Evolutionary conservation across 2,113 vertebrate genomes (phyloP).

Genomic region (Hippocampus mohnikei): DNA sequence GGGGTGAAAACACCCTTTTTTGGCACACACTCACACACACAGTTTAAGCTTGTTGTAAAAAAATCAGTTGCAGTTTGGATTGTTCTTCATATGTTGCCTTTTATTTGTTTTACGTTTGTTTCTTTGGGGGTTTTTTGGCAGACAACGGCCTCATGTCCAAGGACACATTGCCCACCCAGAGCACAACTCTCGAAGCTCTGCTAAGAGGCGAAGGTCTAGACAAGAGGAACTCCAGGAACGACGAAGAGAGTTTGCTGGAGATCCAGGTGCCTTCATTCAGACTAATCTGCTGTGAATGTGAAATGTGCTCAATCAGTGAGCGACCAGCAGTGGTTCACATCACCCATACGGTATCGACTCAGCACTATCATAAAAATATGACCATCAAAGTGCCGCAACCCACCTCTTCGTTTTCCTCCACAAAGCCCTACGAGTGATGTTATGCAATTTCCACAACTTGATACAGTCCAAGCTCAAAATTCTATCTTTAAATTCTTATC

Average conservation of each 20-base stretch:
- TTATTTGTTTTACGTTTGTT: constrained; percentile 16
- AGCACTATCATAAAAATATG: no score
- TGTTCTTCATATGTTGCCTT: background rate
- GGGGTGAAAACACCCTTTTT: background rate
- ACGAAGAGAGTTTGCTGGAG: constrained; percentile 90
- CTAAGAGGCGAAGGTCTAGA: constrained; percentile 87
- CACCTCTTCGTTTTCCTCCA: no score
- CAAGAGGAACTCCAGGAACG: constrained; percentile 82
- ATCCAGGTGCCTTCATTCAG: constrained; percentile 81
- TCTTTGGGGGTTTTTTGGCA: constrained; percentile 34
- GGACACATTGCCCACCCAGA: constrained; percentile 83
- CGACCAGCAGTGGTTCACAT: no score
- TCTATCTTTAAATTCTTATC: background rate
- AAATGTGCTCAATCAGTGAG: no score
- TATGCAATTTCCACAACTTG: no score
- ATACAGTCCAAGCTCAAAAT: background rate
- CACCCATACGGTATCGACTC: no score
- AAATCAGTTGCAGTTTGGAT: background rate
- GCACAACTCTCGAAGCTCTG: constrained; percentile 90
- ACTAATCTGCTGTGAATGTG: background rate
- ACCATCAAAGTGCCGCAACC: no score
- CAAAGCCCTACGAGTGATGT: no score
- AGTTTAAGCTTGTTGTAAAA: background rate
- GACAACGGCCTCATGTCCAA: constrained; percentile 62
- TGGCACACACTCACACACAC: background rate